Evolutionary conservation across 1,140 invertebrate genomes (phyloP), one percentile per base, ranked within the genome.

Genomic region (Calliphora vicina): DNA sequence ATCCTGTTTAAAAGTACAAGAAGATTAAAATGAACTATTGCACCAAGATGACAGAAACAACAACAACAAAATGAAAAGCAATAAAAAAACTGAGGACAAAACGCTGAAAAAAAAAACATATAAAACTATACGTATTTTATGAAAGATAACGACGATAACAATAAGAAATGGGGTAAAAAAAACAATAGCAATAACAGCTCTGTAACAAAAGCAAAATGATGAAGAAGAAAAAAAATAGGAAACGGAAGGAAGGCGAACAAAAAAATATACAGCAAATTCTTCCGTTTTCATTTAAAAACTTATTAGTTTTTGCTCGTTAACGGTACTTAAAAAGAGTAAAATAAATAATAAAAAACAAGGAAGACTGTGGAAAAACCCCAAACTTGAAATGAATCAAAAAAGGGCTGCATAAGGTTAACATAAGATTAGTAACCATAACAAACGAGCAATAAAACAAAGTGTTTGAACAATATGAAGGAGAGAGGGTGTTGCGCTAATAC

Each of bases 241-340:
- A 67, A 50, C 45, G 57, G 57, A 67, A 67, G 57, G 57, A 67
- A 67, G 20, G 20, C 17, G 57, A 67, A 20, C 45, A 57, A 67
- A 17, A 74, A 74, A 74, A 74, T 74, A 27, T 20, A 35, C n/a
- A 74, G 26, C 25, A 74, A 29, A 35, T 74, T 74, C 57, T 74
- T 35, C 72, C 29, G 26, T 74, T 74, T 35, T 35, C 72, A 74
- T 80, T 80, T 25, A 84, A 87, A 87, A 86, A 88, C 88, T 88
- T 88, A 88, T 88, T 88, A 88, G 87, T 88, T 88, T 88, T 88
- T 88, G 87, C 87, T 88, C 87, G 87, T 88, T 88, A 88, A 87
- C 87, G 86, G 17, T 57, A 81, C 43, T 61, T 50, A 81, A 74
- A 74, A 35, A 35, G 29, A 27, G 26, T 17, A 74, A 74, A 35